Evolutionary conservation across 2,113 vertebrate genomes (phyloP).

Genomic region (Agapornis roseicollis): DNA sequence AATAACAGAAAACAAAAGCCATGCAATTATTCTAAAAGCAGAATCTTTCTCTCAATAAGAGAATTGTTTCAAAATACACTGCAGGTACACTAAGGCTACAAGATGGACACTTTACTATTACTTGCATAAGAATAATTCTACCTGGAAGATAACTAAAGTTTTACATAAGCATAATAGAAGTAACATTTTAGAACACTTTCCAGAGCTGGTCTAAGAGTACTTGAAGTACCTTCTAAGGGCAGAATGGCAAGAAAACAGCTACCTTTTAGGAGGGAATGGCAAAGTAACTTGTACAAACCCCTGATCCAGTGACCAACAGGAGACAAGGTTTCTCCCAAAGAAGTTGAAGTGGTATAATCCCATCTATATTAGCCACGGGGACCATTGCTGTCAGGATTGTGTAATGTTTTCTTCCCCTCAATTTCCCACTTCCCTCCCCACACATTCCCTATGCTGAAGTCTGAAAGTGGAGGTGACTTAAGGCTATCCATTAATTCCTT

Average conservation of each 20-base stretch:
- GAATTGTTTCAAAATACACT: neutral
- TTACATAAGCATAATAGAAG: neutral
- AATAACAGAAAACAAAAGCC: neutral
- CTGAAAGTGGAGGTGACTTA: neutral
- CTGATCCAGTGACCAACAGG: neutral
- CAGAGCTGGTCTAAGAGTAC: neutral
- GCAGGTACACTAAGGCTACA: neutral
- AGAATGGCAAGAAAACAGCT: neutral
- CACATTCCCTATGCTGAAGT: neutral
- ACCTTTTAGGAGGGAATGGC: neutral
- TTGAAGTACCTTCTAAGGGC: neutral
- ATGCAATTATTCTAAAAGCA: neutral
- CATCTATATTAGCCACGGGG: neutral
- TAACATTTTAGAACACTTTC: neutral
- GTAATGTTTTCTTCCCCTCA: neutral
- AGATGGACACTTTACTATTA: neutral
- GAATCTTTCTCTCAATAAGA: neutral
- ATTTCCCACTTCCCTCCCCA: neutral
- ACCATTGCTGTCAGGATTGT: neutral
- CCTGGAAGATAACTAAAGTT: neutral
- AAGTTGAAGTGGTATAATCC: neutral
- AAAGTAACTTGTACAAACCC: neutral
- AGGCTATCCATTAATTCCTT: slow-evolving; percentile 19
- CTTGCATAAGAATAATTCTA: neutral
- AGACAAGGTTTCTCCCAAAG: neutral